phyloP scores from a whole-genome alignment of 2,113 vertebrate species.

The Antechinus stuartii region DNA sequence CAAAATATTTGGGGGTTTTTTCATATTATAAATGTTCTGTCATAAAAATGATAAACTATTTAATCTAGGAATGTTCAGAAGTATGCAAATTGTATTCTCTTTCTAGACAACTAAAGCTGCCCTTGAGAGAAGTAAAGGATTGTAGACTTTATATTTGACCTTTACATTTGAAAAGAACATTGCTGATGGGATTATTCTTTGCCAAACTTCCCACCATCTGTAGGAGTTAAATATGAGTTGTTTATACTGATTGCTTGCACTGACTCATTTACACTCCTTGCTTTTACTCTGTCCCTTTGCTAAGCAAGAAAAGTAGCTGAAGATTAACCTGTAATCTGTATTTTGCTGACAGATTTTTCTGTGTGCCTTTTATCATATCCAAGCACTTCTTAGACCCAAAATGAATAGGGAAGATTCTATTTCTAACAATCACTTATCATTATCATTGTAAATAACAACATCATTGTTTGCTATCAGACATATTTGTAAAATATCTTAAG shows the following conservation, averaged over 20 bases:
- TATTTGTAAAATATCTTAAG: conserved; percentile 45
- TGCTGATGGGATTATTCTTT: neutral
- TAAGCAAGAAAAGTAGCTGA: conserved; percentile 28
- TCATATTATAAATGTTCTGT: neutral
- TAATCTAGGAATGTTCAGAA: neutral
- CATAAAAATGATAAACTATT: neutral
- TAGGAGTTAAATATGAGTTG: conserved; percentile 14
- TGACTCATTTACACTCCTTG: conserved; percentile 1
- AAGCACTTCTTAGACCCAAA: conserved; percentile 25
- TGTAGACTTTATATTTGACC: conserved; percentile 26
- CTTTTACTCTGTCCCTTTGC: conserved; percentile 13
- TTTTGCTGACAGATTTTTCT: conserved; percentile 32
- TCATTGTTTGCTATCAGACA: conserved; percentile 19
- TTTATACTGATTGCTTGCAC: conserved; percentile 24
- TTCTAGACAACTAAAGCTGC: neutral
- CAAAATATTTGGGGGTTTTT: neutral
- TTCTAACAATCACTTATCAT: conserved; percentile 36
- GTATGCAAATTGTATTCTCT: conserved; percentile 37
- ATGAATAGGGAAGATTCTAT: conserved; percentile 30
- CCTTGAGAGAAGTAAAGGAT: conserved; percentile 3
- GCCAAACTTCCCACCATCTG: neutral
- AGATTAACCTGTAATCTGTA: conserved; percentile 5
- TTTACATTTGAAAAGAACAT: conserved; percentile 10
- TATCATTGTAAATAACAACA: conserved; percentile 4
- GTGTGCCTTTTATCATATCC: conserved; percentile 21